Percentiles rank a stretch among this genome's conserved stretches.
Conservation (phyloP, 2,113 vertebrate genomes). For the Pardalotus punctatus region DNA sequence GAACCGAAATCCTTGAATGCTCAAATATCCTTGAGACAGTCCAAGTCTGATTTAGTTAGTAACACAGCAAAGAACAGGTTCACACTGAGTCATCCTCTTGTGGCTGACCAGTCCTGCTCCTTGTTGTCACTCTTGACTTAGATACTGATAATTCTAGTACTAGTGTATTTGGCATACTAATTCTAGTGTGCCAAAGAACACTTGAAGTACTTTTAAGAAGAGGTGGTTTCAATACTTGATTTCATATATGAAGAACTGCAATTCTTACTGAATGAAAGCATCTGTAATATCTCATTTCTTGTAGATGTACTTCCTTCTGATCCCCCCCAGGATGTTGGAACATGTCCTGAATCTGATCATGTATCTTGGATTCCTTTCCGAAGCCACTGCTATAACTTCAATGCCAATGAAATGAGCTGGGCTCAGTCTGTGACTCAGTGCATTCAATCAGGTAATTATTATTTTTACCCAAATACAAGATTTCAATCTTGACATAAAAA, state of each 20-base stretch:
- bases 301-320: slow-evolving; percentile 74
- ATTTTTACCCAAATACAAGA: not conserved
- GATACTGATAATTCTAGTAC: not conserved
- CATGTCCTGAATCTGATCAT: slow-evolving; percentile 73
- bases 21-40: not conserved
- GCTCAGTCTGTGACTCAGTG: slow-evolving; percentile 78
- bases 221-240: not conserved
- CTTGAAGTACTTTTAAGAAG: not conserved
- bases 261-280: not conserved
- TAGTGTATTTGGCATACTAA: no score
- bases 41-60: not conserved
- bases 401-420: slow-evolving; percentile 71
- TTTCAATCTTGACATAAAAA: not conserved
- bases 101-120: not conserved
- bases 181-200: not conserved
- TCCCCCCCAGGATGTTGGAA: slow-evolving; percentile 75
- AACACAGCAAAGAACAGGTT: not conserved
- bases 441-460: slow-evolving; percentile 74
- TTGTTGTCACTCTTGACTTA: not conserved
- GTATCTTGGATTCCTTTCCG: slow-evolving; percentile 80
- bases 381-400: slow-evolving; percentile 80
- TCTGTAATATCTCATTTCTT: slow-evolving; percentile 25
- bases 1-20: not conserved
- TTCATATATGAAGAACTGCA: not conserved
- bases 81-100: not conserved